Conservation (phyloP, 2,113 vertebrate genomes). For the Caloenas nicobarica region DNA sequence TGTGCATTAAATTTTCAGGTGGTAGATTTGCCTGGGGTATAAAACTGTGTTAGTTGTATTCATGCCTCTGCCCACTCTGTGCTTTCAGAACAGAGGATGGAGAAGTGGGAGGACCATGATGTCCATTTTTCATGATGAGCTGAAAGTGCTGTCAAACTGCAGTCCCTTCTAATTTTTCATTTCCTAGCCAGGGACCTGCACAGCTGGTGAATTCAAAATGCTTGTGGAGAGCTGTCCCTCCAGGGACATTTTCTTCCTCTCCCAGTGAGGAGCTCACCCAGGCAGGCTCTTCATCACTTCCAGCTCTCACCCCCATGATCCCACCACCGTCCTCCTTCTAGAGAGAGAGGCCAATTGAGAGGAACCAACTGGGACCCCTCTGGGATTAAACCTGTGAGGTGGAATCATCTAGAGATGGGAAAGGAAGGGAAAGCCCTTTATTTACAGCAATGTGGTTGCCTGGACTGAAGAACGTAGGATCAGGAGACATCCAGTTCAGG, state of each 20-base stretch:
- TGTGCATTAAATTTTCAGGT: neutral
- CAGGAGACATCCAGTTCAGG: neutral
- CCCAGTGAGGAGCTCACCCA: neutral
- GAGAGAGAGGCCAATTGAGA: neutral
- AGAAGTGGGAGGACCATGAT: neutral
- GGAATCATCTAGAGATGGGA: neutral
- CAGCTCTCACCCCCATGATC: neutral
- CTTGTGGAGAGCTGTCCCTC: neutral
- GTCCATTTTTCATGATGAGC: neutral
- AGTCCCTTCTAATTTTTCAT: neutral
- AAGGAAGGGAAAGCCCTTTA: too few species aligned
- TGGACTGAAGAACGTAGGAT: neutral
- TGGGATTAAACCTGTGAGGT: neutral
- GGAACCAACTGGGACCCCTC: neutral
- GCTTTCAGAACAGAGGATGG: neutral
- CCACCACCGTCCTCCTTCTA: neutral
- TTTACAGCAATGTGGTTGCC: neutral
- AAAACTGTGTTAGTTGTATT: neutral
- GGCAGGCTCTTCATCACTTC: neutral
- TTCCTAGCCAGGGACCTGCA: neutral
- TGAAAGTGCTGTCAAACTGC: neutral
- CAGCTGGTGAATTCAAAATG: neutral
- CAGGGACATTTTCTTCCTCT: neutral
- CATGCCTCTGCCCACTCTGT: neutral
- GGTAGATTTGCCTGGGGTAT: neutral